phyloP scores from a whole-genome alignment of 2,888 invertebrate genomes.

The Eristalis pertinax region DNA sequence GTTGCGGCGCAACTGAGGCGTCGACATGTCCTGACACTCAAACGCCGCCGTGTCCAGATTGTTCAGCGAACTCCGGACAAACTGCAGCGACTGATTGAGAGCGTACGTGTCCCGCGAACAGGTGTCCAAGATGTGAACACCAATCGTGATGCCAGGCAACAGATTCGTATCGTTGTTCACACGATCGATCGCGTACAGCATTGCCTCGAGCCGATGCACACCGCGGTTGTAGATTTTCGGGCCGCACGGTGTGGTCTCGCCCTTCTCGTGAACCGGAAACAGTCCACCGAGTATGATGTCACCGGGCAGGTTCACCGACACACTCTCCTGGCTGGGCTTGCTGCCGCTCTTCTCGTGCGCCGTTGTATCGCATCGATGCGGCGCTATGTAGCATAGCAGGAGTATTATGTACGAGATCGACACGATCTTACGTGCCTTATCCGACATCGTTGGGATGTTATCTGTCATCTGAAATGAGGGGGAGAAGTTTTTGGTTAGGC shows the following conservation, averaged over 20 bases:
- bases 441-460: background rate
- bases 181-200: slow-evolving; percentile 86
- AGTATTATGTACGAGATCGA: slow-evolving; percentile 7
- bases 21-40: slow-evolving; percentile 82
- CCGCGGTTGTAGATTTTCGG: slow-evolving; percentile 86
- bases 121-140: slow-evolving; percentile 84
- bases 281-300: slow-evolving; percentile 87
- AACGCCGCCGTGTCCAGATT: slow-evolving; percentile 86
- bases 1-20: slow-evolving; percentile 76
- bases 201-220: slow-evolving; percentile 86
- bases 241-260: slow-evolving; percentile 82
- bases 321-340: slow-evolving; percentile 50
- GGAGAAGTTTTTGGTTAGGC: too few relatives aligned
- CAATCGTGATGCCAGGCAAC: slow-evolving; percentile 85
- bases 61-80: slow-evolving; percentile 82
- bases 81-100: slow-evolving; percentile 86
- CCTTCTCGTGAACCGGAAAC: slow-evolving; percentile 87
- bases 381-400: slow-evolving; percentile 19
- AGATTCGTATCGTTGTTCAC: slow-evolving; percentile 84
- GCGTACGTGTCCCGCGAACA: slow-evolving; percentile 87
- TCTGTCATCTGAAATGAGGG: too few relatives aligned
- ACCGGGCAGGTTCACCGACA: slow-evolving; percentile 80
- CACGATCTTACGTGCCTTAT: slow-evolving; percentile 10
- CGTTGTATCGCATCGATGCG: slow-evolving; percentile 23
- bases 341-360: slow-evolving; percentile 32